A percentile compares a stretch with the other conserved stretches of the same genome.
Conservation (phyloP, 2,888 invertebrate species). For the Cheiracanthium punctorium region DNA sequence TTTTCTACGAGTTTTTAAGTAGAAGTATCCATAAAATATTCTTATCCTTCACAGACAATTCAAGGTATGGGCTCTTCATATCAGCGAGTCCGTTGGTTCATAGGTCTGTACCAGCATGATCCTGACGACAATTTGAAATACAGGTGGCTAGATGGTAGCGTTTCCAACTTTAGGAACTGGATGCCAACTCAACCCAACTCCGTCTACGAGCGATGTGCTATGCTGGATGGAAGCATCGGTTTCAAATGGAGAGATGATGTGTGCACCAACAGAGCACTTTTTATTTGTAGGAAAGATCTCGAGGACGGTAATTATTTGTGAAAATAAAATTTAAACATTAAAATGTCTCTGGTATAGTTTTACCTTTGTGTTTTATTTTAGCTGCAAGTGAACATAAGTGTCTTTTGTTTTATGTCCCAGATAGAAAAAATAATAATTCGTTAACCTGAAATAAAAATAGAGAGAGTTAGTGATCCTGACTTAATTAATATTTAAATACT, state of each 20-base stretch:
- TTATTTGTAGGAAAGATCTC: conserved; percentile 66
- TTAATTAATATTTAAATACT: too few species aligned
- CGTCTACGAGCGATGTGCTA: conserved; percentile 65
- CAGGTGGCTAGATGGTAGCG: conserved; percentile 70
- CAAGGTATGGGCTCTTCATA: conserved; percentile 67
- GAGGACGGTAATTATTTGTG: conserved; percentile 53
- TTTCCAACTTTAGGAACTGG: conserved; percentile 63
- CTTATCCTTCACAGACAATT: conserved; percentile 47
- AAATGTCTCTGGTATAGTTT: too few species aligned
- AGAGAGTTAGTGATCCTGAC: too few species aligned
- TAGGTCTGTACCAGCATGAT: conserved; percentile 68
- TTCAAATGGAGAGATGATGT: conserved; percentile 70
- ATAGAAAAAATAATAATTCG: too few species aligned
- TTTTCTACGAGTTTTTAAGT: too few species aligned
- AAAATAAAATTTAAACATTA: too few species aligned
- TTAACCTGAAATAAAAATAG: too few species aligned
- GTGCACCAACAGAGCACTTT: conserved; percentile 55
- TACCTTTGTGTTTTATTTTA: too few species aligned
- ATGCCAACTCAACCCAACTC: conserved; percentile 69
- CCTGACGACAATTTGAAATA: conserved; percentile 40
- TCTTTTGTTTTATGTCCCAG: too few species aligned
- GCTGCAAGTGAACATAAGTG: too few species aligned
- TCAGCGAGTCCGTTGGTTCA: conserved; percentile 66
- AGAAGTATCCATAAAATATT: too few species aligned
- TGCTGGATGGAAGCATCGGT: conserved; percentile 67